Evolutionary conservation across 2,888 invertebrate species (phyloP), one percentile per base, ranked within the genome.

Genomic region (Sinopyrophorus schimmeli): DNA sequence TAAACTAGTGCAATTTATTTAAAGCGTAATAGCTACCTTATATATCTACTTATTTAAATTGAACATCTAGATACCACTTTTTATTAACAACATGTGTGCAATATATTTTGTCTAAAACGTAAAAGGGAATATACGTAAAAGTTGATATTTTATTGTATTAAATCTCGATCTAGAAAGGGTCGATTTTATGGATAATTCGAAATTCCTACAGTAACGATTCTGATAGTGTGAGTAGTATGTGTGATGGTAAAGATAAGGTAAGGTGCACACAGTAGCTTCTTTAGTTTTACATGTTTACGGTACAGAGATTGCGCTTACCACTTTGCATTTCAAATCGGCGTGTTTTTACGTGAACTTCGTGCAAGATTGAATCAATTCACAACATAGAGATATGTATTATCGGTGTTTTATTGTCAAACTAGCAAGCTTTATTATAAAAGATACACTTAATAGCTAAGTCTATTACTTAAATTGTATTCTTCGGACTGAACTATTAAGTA

Each of bases 381-480:
- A 64, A 60, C 68, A 69, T 70, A 66, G 66, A 69, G 68, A 69
- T 68, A 68, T 68, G 67, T 67, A 65, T 68, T 70, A 68, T 66
- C 62, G 64, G 62, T 66, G 65, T 68, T 61, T 61, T 62, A 63
- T 64, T 64, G 62, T 60, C 48, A 59, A 60, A 66, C 62, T 60
- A 63, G 62, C 64, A 59, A 60, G 60, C 58, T 55, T 59, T 58
- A 50, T 57, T 55, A 55, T 60, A 43, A 44, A 37, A 42, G 49
- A 37, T 38, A 47, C 47, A 43, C 51, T 52, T 57, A 50, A 27
- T 47, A 27, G 20, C 9, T n/a, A 28, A 31, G 10, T 6, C n/a
- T 9, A 32, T 11, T 16, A 3, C 9, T 9, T 34, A 34, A 31
- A 6, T 30, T 30, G n/a, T 4, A 9, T 7, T 7, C 2, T 7